Evolutionary conservation across 2,888 invertebrate species (phyloP).

Genomic region (Platynereis dumerilii): DNA sequence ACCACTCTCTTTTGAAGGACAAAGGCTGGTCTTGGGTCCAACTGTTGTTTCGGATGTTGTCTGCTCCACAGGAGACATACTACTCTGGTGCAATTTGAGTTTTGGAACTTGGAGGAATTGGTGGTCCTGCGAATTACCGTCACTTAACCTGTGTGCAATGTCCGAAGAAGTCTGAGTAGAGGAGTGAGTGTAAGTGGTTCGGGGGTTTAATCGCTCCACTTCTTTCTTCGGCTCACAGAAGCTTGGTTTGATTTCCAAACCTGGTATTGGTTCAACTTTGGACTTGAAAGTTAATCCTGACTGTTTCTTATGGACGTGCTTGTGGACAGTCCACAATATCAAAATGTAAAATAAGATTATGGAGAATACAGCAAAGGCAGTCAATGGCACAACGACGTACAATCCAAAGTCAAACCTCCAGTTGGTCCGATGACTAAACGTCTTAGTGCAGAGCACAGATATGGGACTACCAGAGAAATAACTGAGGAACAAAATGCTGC

Average conservation of each 20-base stretch:
- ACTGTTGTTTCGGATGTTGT: background rate
- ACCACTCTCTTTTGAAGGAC: too few species aligned
- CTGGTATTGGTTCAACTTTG: background rate
- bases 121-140: too few species aligned
- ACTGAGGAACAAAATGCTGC: conserved; percentile 7
- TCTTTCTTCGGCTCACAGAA: too few species aligned
- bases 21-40: too few species aligned
- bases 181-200: too few species aligned
- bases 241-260: too few species aligned
- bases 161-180: too few species aligned
- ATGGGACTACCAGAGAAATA: background rate
- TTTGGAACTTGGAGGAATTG: too few species aligned
- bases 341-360: conserved; percentile 24
- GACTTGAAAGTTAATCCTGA: background rate
- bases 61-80: background rate
- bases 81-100: background rate
- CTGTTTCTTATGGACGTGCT: conserved; percentile 15
- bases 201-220: too few species aligned
- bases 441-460: background rate
- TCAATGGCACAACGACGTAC: conserved; percentile 22
- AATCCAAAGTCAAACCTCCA: conserved; percentile 18
- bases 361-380: background rate
- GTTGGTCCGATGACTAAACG: background rate
- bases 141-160: too few species aligned
- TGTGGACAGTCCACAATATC: conserved; percentile 16